phyloP scores from a whole-genome alignment of 1,140 invertebrate genomes.

The Drosophila mayri region DNA sequence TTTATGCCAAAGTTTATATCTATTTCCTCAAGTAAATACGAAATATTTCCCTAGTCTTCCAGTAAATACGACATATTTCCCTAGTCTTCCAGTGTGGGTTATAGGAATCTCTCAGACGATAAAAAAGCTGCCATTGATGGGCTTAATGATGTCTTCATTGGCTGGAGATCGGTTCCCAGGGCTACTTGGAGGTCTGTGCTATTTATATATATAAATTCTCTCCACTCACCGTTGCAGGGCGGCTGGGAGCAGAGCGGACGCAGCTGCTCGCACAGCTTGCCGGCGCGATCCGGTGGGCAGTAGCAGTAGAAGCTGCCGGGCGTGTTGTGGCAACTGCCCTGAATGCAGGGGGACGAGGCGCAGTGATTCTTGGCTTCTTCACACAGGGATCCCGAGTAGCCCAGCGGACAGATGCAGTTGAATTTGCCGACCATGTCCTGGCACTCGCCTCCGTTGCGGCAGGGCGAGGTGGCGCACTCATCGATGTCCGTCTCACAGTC shows the following conservation, averaged over 20 bases:
- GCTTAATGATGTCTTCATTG: conserved; percentile 30
- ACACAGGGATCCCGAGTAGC: conserved; percentile 93
- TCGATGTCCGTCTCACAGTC: conserved; percentile 91
- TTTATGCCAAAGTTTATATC: not conserved
- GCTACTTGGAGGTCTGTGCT: not conserved
- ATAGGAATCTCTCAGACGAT: not conserved
- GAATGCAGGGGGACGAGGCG: conserved; percentile 92
- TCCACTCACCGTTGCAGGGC: conserved; percentile 86
- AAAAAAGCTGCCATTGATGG: conserved; percentile 47
- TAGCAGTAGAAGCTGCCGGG: conserved; percentile 95
- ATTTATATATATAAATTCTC: not conserved
- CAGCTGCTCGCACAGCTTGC: conserved; percentile 94
- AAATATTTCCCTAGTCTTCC: not conserved
- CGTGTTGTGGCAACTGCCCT: conserved; percentile 93
- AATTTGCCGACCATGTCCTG: conserved; percentile 89
- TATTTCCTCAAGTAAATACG: not conserved
- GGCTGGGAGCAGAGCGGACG: conserved; percentile 87
- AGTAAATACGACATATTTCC: not conserved
- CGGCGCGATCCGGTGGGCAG: conserved; percentile 94
- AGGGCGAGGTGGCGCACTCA: conserved; percentile 89
- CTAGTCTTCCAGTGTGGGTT: not conserved
- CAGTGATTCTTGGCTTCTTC: conserved; percentile 94
- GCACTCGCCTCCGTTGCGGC: conserved; percentile 92
- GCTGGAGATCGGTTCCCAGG: conserved; percentile 39
- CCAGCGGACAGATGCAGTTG: conserved; percentile 90